Evolutionary conservation across 23 tunicate species (phyloP), one percentile per base, ranked within the genome.

Genomic region (Ascidia mentula): DNA sequence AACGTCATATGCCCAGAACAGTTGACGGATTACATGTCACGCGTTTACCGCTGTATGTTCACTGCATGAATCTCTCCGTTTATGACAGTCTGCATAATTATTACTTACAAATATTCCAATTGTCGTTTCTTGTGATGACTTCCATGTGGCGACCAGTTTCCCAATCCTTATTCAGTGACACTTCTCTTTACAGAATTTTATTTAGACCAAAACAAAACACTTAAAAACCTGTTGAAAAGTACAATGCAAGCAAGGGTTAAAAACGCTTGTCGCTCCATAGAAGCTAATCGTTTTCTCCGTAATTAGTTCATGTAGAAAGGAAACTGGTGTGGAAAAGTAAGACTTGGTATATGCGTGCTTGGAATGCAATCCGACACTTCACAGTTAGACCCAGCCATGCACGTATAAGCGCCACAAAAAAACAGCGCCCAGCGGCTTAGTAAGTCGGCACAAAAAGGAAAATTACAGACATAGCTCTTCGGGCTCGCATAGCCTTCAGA

Each of bases 351-450:
- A 53, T 53, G 65, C 65, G 65, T 53, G 24, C 24, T 26, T 20
- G 65, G 65, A 53, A 53, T 53, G 65, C 13, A 53, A 53, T 28
- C 65, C 24, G 65, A 53, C 65, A 53, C 65, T 53, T 53, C 65
- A 28, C 65, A 53, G 65, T 53, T 53, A 1, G 65, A 28, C 12
- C n/a, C 65, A 53, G 24, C 24, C 65, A 53, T 53, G 65, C 65
- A 28, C 24, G 65, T 53, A 53, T 53, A 53, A 53, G 65, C 65
- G 65, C 65, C 24, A 53, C 65, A 53, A 53, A 28, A 53, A 53
- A 26, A 53, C 28, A 53, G 24, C 24, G 65, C 24, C 12, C 28
- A 53, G 4, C 12, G 28, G 13, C 65, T 53, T 53, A 53, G 65
- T 53, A 53, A 53, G 65, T 3, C 65, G 22, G 7, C 28, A 28